Conservation (phyloP, 2,797 vertebrate species). For the Australoheros facetus region DNA sequence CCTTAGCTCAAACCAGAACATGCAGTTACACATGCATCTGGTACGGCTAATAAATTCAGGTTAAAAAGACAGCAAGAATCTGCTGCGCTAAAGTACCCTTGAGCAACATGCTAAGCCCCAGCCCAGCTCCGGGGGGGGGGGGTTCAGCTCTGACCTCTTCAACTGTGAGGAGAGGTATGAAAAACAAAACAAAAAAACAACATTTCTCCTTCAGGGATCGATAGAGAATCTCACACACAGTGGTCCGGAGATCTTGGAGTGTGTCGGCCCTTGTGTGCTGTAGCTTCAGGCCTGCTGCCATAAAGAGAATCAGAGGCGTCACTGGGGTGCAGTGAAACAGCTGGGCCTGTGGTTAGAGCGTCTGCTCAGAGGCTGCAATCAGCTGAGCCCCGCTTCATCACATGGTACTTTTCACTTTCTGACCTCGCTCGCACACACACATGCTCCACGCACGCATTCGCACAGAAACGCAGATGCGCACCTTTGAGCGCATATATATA, state of each 20-base stretch:
- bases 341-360: slow-evolving; percentile 52
- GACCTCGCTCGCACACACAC: slow-evolving; percentile 34
- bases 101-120: slow-evolving; percentile 10
- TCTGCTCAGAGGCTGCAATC: slow-evolving; percentile 50
- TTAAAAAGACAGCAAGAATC: not conserved
- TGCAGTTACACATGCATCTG: not conserved
- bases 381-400: slow-evolving; percentile 55
- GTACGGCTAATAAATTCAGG: not conserved
- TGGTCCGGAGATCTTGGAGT: not conserved
- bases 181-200: slow-evolving; percentile 20
- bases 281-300: slow-evolving; percentile 59
- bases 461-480: not conserved
- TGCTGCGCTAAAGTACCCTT: slow-evolving; percentile 6
- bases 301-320: slow-evolving; percentile 35
- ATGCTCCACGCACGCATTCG: not conserved
- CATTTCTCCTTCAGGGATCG: slow-evolving; percentile 45
- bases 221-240: slow-evolving; percentile 32
- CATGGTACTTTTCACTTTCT: slow-evolving; percentile 27
- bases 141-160: slow-evolving; percentile 38
- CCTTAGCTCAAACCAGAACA: not conserved
- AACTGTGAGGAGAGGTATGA: not conserved
- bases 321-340: slow-evolving; percentile 55
- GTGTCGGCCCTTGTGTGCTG: slow-evolving; percentile 34
- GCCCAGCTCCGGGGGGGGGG: not conserved
- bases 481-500: not conserved